phyloP scores from a whole-genome alignment of 2,113 vertebrate genomes.

The Archocentrus centrarchus region DNA sequence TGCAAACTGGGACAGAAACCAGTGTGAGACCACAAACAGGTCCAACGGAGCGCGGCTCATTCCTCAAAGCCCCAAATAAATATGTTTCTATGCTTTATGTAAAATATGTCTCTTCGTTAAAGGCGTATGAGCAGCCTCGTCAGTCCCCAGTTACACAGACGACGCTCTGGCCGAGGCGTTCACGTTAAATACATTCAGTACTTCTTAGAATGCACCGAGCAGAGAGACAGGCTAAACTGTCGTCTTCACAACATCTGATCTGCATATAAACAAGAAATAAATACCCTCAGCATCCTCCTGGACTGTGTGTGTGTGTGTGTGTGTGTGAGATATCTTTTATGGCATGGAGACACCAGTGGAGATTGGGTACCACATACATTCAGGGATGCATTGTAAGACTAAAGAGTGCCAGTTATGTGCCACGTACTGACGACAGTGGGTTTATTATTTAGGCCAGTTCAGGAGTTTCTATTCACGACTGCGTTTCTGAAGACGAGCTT shows the following conservation, averaged over 20 bases:
- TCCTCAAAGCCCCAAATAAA: conserved; percentile 69
- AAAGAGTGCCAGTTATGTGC: conserved; percentile 63
- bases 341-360: conserved; percentile 47
- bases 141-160: conserved; percentile 44
- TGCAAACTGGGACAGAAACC: conserved; percentile 51
- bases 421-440: not conserved
- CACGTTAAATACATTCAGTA: conserved; percentile 68
- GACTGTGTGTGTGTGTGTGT: conserved; percentile 28
- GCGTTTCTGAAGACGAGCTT: conserved; percentile 10
- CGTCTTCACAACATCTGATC: conserved; percentile 52
- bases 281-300: conserved; percentile 45
- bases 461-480: not conserved
- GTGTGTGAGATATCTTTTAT: conserved; percentile 26
- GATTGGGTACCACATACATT: conserved; percentile 48
- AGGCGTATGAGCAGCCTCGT: conserved; percentile 51
- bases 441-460: conserved; percentile 21
- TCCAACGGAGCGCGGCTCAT: conserved; percentile 45
- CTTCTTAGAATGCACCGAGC: conserved; percentile 59
- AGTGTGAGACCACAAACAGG: conserved; percentile 43
- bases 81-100: conserved; percentile 74
- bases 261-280: conserved; percentile 66
- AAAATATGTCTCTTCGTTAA: conserved; percentile 70
- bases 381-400: conserved; percentile 75
- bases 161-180: conserved; percentile 59
- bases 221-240: conserved; percentile 30